These are phyloP conservation scores for Drosophila cardini DNA, from an alignment of 1,140 invertebrate species.

Conservation along the genomic window DNA sequence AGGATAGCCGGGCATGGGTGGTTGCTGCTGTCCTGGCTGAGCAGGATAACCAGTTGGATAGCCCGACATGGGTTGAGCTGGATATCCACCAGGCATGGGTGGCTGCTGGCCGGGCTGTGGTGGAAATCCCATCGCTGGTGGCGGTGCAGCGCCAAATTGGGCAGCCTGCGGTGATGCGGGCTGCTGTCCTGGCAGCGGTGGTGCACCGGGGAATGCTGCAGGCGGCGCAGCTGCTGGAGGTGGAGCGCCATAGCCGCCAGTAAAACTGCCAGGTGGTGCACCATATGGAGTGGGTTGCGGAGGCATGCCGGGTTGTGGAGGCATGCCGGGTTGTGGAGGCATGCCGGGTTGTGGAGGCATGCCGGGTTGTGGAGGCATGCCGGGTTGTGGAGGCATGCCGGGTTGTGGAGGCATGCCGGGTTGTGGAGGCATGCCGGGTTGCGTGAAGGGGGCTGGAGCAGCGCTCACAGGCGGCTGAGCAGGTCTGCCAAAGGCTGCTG, in stretches of 20 bases:
- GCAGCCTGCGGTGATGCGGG: constrained; percentile 38
- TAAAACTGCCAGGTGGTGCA: constrained; percentile 40
- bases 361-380: not conserved
- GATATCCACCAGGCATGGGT: constrained; percentile 60
- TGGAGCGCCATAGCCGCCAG: constrained; percentile 20
- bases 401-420: constrained; percentile 5
- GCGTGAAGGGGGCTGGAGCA: not conserved
- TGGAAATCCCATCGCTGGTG: constrained; percentile 59
- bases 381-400: constrained; percentile 5
- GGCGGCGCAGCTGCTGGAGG: constrained; percentile 29
- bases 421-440: constrained; percentile 6
- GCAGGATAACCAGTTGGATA: constrained; percentile 70
- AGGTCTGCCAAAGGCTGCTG: constrained; percentile 9
- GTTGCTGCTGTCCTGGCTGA: constrained; percentile 58
- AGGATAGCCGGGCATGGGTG: constrained; percentile 42
- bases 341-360: constrained; percentile 1
- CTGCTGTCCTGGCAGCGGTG: constrained; percentile 53
- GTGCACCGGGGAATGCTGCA: constrained; percentile 52
- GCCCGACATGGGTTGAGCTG: constrained; percentile 45
- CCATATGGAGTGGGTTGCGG: constrained; percentile 24
- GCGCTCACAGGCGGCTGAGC: constrained; percentile 18
- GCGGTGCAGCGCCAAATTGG: constrained; percentile 43
- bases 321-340: constrained; percentile 13
- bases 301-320: not conserved
- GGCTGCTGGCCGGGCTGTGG: constrained; percentile 68